A percentile compares a stretch with the other conserved stretches of the same genome.
phyloP scores from a whole-genome alignment of 2,888 invertebrate species.

The Metopia argyrocephala region DNA sequence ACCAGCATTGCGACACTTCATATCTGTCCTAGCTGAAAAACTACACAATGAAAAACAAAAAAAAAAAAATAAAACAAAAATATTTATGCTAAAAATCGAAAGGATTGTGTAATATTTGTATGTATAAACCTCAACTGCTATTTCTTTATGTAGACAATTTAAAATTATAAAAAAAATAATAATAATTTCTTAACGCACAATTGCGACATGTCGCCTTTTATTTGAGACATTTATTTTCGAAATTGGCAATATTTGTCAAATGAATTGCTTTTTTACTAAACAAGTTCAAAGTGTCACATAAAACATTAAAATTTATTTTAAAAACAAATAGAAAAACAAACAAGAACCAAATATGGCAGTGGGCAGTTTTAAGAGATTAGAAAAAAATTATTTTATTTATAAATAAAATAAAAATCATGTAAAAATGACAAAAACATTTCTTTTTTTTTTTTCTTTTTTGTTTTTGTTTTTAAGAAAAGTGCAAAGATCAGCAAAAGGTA shows the following conservation, averaged over 20 bases:
- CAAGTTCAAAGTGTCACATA: conserved; percentile 54
- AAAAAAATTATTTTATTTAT: conserved; percentile 15
- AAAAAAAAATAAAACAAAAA: too few relatives aligned
- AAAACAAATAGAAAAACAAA: background rate
- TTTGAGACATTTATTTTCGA: conserved; percentile 1
- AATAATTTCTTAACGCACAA: background rate
- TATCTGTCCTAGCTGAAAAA: too few relatives aligned
- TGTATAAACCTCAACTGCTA: too few relatives aligned
- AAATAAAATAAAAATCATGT: conserved; percentile 47
- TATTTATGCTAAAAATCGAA: too few relatives aligned
- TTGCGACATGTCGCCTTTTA: background rate
- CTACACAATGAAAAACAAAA: too few relatives aligned
- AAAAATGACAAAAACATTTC: conserved; percentile 46
- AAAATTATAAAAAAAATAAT: background rate
- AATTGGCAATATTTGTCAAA: conserved; percentile 53
- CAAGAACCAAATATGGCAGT: conserved; percentile 7
- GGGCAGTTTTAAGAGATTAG: conserved; percentile 36
- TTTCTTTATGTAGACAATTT: too few relatives aligned
- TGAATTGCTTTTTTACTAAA: conserved; percentile 23
- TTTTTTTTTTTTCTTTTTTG: too few relatives aligned
- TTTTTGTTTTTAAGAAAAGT: conserved; percentile 53
- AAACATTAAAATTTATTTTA: conserved; percentile 42
- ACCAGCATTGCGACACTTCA: too few relatives aligned
- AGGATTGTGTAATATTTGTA: too few relatives aligned
- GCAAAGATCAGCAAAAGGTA: conserved; percentile 49